These are phyloP conservation scores for Hippocampus kuda DNA, from an alignment of 2,797 vertebrate species.

Conservation along the genomic window DNA sequence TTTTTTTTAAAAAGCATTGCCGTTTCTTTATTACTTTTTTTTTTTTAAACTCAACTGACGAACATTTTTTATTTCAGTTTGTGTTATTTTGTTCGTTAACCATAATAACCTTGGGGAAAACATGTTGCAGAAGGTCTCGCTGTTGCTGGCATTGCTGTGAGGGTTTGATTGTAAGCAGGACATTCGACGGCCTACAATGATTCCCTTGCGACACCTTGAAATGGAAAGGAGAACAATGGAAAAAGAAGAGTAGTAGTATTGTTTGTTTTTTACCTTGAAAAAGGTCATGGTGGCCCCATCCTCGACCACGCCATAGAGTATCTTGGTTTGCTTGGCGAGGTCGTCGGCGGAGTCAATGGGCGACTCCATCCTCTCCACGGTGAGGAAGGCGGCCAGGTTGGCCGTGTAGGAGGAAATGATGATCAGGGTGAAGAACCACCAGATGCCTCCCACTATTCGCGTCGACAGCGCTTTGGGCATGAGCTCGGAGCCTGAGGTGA, in stretches of 20 bases:
- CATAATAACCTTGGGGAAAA: too few species aligned
- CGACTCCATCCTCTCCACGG: slow-evolving; percentile 98
- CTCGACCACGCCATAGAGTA: slow-evolving; percentile 91
- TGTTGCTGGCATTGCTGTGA: not conserved
- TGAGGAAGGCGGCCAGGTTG: slow-evolving; percentile 97
- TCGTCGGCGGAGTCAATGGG: slow-evolving; percentile 96
- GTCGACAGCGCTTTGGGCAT: slow-evolving; percentile 99
- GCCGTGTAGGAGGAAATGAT: slow-evolving; percentile 99
- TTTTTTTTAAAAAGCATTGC: too few species aligned
- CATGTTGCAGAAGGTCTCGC: too few species aligned
- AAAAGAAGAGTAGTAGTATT: too few species aligned
- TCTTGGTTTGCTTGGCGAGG: slow-evolving; percentile 96
- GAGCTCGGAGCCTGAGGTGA: slow-evolving; percentile 89
- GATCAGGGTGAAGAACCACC: slow-evolving; percentile 99
- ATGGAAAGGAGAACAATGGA: not conserved
- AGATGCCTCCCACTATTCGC: slow-evolving; percentile 98
- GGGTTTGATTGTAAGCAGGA: not conserved
- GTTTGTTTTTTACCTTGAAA: slow-evolving; percentile 76
- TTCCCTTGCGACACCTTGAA: not conserved
- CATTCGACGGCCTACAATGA: not conserved
- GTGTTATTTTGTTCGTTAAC: too few species aligned
- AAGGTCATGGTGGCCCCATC: slow-evolving; percentile 96
- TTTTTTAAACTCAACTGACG: too few species aligned
- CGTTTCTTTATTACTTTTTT: too few species aligned
- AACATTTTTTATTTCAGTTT: too few species aligned